Base-by-base conservation (phyloP, 2,888 invertebrate species). In the Drosophila parthenogenetica region DNA sequence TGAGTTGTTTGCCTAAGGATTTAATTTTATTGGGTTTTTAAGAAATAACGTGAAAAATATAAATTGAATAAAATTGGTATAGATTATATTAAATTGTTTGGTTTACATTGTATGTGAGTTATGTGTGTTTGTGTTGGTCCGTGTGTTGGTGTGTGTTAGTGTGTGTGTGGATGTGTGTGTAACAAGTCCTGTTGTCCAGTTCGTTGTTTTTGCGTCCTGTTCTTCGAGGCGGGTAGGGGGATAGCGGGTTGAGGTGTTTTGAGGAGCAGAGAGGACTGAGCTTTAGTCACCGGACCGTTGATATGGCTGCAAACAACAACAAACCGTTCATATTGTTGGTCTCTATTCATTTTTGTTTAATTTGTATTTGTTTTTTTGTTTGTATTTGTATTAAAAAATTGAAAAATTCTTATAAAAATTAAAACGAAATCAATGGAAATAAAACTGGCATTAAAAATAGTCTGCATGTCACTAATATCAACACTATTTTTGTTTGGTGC, bases 261-360 rank as follows among this genome's bases (percentile, higher is more conserved):
- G 54, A 69, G 68, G 68, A 67, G 69, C 60, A 62, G 68, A 71
- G 71, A 66, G 81, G 77, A 68, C 66, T 80, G 85, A 87, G 87
- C 90, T 90, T 76, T 91, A 92, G 92, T 92, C 92, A 92, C 92
- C 92, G 91, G 92, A 92, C 92, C 91, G 92, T 91, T 92, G 92
- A 92, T 89, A 92, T 92, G 92, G 92, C 92, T 92, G 91, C 62
- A 77, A 76, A 51, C 79, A 79, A 78, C 79, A 86, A 72, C 78
- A 74, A 76, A 67, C 62, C 50, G 49, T 76, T 65, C 64, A 70
- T 63, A 62, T 61, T 73, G 60, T 58, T 60, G 51, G 62, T 73
- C 48, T 61, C 19, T 10, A 40, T 58, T 49, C 5, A 25, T 3
- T 8, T 16, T 17, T 25, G n/a, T 14, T 32, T 49, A 13, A 50